These are phyloP conservation scores for Platycercus adscitus DNA, from an alignment of 2,113 vertebrate species.

Conservation along the genomic window DNA sequence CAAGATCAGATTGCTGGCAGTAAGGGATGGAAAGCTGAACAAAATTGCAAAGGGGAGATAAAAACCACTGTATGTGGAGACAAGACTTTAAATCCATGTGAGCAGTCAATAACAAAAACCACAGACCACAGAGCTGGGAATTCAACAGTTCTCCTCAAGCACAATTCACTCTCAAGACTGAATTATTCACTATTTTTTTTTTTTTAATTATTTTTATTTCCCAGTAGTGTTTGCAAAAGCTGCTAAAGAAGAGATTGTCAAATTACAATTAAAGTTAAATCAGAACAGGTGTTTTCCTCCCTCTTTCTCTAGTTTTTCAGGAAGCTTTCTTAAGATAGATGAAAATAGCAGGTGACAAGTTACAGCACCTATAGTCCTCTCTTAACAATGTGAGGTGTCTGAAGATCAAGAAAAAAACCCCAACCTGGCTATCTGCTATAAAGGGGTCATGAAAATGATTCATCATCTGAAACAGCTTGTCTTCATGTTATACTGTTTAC, in stretches of 20 bases:
- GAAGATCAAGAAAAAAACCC: neutral
- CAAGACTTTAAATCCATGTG: neutral
- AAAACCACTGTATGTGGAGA: neutral
- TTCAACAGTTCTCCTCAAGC: neutral
- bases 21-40: neutral
- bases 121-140: neutral
- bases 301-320: conserved; percentile 1
- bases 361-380: neutral
- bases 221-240: neutral
- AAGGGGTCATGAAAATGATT: neutral
- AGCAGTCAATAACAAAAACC: conserved; percentile 6
- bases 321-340: neutral
- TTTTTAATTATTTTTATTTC: neutral
- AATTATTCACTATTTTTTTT: neutral
- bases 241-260: conserved; percentile 1
- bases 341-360: neutral
- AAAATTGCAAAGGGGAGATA: neutral
- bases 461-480: neutral
- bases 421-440: neutral
- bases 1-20: neutral
- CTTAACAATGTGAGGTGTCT: neutral
- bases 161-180: neutral
- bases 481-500: neutral
- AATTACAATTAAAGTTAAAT: conserved; percentile 5
- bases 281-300: neutral